phyloP scores from a whole-genome alignment of 92 coral and sea anemone genomes.

The Porites divaricata region DNA sequence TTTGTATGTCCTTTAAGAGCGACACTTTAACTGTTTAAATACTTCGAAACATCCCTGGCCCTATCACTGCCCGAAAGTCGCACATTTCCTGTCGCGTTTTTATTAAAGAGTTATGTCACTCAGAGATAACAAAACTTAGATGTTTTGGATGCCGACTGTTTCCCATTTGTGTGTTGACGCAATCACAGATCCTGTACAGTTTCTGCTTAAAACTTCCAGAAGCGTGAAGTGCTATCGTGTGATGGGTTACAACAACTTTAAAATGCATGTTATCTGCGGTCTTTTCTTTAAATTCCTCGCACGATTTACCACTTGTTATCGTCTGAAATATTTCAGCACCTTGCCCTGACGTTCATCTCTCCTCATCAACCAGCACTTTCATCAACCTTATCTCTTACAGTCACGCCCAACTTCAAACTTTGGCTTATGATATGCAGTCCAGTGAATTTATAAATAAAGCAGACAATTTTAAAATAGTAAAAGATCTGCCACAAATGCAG shows the following conservation, averaged over 20 bases:
- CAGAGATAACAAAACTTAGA: slow-evolving; percentile 13
- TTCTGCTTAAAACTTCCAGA: background rate
- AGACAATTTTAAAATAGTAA: too few species aligned
- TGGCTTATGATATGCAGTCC: background rate
- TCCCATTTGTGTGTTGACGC: background rate
- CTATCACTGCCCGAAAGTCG: background rate
- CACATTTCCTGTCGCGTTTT: slow-evolving; percentile 28
- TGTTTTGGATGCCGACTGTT: slow-evolving; percentile 23
- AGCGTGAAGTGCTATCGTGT: background rate
- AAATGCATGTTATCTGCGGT: background rate
- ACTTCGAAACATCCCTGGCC: background rate
- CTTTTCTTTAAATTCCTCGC: background rate
- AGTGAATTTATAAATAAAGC: too few species aligned
- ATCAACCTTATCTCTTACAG: background rate
- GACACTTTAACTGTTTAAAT: slow-evolving; percentile 26
- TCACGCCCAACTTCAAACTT: background rate
- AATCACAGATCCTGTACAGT: background rate
- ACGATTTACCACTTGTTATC: background rate
- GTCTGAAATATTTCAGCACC: slow-evolving; percentile 7
- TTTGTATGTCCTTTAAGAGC: background rate
- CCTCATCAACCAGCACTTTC: background rate
- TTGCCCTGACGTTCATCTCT: background rate
- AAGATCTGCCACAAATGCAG: too few species aligned
- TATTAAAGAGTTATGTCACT: slow-evolving; percentile 22
- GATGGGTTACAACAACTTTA: background rate